Conservation (phyloP, 1,140 invertebrate genomes). For the Homarus americanus region DNA sequence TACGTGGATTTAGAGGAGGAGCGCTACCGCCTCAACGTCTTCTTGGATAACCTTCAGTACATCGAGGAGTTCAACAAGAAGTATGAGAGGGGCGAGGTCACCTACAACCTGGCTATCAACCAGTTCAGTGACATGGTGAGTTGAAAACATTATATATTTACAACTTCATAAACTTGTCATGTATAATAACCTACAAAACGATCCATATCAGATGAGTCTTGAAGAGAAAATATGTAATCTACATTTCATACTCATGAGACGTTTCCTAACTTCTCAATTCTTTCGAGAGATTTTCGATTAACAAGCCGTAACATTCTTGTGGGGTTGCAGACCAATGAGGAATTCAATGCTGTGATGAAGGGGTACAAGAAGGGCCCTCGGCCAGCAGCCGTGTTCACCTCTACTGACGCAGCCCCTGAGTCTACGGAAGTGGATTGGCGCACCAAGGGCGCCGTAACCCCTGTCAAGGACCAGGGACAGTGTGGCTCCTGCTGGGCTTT, state of each 20-base stretch:
- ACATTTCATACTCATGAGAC: no score
- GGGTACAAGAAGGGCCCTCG: neutral
- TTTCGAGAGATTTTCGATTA: neutral
- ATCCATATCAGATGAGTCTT: no score
- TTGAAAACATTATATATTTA: no score
- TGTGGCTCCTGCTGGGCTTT: conserved; percentile 79
- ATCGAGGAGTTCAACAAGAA: conserved; percentile 36
- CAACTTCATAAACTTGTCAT: no score
- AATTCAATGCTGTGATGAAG: neutral
- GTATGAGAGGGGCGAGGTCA: conserved; percentile 29
- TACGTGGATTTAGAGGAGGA: neutral
- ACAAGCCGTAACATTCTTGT: neutral
- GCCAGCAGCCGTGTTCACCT: neutral
- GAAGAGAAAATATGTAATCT: no score
- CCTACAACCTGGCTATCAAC: conserved; percentile 27
- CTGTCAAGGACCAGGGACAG: conserved; percentile 78
- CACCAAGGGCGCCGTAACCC: conserved; percentile 77
- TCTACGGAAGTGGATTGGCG: conserved; percentile 78
- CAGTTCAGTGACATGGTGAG: conserved; percentile 56
- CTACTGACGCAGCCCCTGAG: no score
- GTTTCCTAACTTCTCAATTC: no score
- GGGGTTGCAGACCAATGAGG: conserved; percentile 11
- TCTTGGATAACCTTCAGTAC: conserved; percentile 16
- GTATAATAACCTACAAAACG: neutral
- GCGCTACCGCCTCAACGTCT: neutral